Conservation (phyloP, 1,140 invertebrate genomes). For the Leptestheria dahalacensis region DNA sequence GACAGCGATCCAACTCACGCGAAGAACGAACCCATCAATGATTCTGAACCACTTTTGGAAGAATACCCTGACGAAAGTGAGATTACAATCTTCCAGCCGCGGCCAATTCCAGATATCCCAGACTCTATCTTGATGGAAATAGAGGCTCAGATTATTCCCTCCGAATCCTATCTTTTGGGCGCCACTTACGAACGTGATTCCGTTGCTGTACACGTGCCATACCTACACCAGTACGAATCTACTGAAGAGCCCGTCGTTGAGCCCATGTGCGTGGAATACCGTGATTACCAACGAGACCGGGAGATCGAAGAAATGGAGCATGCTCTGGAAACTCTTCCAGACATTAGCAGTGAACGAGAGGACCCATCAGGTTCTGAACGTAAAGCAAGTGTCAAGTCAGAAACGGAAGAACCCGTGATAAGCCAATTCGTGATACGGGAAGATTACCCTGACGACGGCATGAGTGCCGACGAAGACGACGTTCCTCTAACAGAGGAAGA, state of each 20-base stretch:
- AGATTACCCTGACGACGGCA: background rate
- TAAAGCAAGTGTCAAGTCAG: background rate
- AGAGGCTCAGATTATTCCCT: constrained; percentile 2
- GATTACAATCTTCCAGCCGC: background rate
- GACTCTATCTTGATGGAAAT: background rate
- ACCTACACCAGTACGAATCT: background rate
- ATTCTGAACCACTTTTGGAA: background rate
- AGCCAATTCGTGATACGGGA: constrained; percentile 2
- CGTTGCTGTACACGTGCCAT: background rate
- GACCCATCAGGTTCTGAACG: background rate
- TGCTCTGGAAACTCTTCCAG: background rate
- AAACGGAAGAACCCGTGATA: background rate
- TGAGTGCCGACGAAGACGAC: background rate
- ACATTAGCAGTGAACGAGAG: background rate
- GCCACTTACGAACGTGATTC: background rate
- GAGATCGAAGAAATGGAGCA: constrained; percentile 2
- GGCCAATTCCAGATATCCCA: background rate
- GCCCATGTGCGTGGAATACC: background rate
- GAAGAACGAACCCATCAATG: background rate
- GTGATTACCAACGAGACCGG: background rate
- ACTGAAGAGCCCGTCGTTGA: background rate
- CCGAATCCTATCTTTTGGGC: background rate
- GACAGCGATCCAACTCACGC: too few species aligned
- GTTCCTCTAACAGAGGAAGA: constrained; percentile 3
- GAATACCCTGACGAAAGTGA: background rate